Conservation (phyloP, 2,113 vertebrate species). For the Osmerus eperlanus region DNA sequence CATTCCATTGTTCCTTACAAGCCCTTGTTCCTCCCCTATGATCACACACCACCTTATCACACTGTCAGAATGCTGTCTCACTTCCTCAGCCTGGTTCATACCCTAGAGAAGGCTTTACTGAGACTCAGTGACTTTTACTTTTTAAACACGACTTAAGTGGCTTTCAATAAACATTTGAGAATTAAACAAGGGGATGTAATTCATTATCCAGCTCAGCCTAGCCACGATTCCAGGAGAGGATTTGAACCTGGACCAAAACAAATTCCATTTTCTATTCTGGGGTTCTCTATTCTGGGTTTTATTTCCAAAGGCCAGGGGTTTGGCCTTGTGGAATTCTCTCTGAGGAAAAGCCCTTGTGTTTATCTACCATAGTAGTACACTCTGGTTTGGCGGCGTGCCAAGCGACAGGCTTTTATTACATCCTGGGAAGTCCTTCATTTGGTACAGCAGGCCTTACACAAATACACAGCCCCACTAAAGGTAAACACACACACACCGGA, state of each 20-base stretch:
- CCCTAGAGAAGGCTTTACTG: not conserved
- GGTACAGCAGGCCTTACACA: constrained; percentile 23
- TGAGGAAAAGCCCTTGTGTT: constrained; percentile 19
- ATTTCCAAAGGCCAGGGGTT: not conserved
- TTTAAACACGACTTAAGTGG: not conserved
- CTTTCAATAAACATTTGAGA: not conserved
- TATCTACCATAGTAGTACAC: constrained; percentile 26
- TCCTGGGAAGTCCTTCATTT: constrained; percentile 42
- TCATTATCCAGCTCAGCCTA: not conserved
- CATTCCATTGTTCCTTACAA: constrained; percentile 63
- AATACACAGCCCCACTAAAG: constrained; percentile 30
- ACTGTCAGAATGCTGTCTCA: not conserved
- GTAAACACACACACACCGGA: constrained; percentile 24
- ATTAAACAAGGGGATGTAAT: not conserved
- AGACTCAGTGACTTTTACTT: not conserved
- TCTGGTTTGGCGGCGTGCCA: constrained; percentile 40
- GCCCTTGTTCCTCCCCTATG: constrained; percentile 68
- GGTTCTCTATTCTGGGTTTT: no score
- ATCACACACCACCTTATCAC: constrained; percentile 59
- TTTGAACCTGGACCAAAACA: constrained; percentile 2
- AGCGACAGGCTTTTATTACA: constrained; percentile 47
- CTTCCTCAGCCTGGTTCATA: no score
- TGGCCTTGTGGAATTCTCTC: not conserved
- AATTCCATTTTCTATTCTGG: not conserved
- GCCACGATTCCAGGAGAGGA: not conserved